Conservation (phyloP, 2,113 vertebrate species). For the Misgurnus mizolepis region DNA sequence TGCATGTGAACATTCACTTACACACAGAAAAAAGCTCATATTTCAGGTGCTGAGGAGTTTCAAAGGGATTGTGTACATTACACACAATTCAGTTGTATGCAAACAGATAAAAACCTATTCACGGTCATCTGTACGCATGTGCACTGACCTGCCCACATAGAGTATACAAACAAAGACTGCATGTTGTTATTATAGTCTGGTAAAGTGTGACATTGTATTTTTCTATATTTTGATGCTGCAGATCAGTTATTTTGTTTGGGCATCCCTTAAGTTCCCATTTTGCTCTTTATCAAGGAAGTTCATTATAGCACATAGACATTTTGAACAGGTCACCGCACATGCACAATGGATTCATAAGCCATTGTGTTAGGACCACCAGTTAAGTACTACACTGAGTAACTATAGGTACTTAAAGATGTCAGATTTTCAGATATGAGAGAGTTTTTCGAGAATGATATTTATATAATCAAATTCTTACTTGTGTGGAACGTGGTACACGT, state of each 20-base stretch:
- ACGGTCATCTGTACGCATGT: neutral
- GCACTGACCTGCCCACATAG: neutral
- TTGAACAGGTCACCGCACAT: constrained; percentile 56
- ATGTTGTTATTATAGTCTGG: constrained; percentile 33
- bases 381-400: constrained; percentile 49
- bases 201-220: constrained; percentile 7
- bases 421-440: neutral
- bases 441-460: neutral
- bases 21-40: neutral
- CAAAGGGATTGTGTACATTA: neutral
- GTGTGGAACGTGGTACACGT: no score
- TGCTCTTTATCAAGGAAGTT: constrained; percentile 57
- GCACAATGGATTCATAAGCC: constrained; percentile 55
- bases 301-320: constrained; percentile 64
- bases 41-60: neutral
- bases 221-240: constrained; percentile 25
- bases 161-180: neutral
- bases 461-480: no score
- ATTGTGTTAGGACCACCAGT: constrained; percentile 48
- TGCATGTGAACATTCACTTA: neutral
- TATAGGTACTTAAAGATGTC: neutral
- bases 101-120: constrained; percentile 14
- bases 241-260: constrained; percentile 21
- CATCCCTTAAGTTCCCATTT: constrained; percentile 23
- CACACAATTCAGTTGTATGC: neutral